Evolutionary conservation across 2,888 invertebrate species (phyloP).

Genomic region (Pantelozetes paolii): DNA sequence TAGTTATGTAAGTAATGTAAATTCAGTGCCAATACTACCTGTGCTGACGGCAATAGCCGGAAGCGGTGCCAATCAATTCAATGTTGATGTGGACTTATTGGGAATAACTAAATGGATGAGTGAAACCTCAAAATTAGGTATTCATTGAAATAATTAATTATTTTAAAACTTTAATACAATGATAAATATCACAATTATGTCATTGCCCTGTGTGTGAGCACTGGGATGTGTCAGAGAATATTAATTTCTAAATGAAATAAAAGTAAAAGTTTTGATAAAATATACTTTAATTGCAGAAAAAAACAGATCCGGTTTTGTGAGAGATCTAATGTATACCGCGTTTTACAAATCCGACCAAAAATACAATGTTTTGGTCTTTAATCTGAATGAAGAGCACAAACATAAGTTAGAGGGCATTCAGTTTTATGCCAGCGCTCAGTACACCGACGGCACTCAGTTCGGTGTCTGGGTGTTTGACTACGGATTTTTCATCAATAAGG

Average conservation of each 20-base stretch:
- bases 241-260: too few relatives aligned
- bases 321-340: constrained; percentile 38
- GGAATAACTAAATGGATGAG: constrained; percentile 36
- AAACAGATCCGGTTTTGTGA: constrained; percentile 38
- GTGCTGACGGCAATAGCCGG: constrained; percentile 37
- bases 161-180: too few relatives aligned
- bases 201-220: too few relatives aligned
- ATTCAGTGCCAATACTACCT: constrained; percentile 25
- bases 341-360: constrained; percentile 37
- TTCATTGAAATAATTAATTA: too few relatives aligned
- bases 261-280: too few relatives aligned
- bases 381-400: constrained; percentile 39
- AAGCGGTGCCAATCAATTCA: constrained; percentile 4
- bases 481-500: constrained; percentile 38
- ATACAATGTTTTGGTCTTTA: constrained; percentile 40
- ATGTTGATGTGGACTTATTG: constrained; percentile 33
- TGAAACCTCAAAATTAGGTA: constrained; percentile 15
- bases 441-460: constrained; percentile 33
- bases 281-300: constrained; percentile 16
- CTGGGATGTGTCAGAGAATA: too few relatives aligned
- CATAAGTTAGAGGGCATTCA: constrained; percentile 22
- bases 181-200: too few relatives aligned
- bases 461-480: constrained; percentile 39
- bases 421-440: constrained; percentile 38
- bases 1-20: background rate